phyloP scores from a whole-genome alignment of 2,888 invertebrate genomes.

The Xestia ashworthii region DNA sequence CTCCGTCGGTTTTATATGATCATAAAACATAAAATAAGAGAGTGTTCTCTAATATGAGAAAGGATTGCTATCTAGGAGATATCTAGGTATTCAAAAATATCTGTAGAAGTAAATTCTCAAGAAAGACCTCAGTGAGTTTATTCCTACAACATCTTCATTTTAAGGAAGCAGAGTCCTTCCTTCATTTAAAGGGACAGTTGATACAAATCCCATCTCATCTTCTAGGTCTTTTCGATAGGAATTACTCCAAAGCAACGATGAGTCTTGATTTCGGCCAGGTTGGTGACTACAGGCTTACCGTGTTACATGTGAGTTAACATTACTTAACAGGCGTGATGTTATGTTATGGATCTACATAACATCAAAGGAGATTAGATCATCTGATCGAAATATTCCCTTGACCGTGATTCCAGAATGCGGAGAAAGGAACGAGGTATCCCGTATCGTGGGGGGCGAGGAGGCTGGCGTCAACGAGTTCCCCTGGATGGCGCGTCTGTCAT shows the following conservation, averaged over 20 bases:
- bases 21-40: neutral
- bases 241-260: no score
- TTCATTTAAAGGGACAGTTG: neutral
- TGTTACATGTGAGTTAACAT: neutral
- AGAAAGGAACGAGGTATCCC: constrained; percentile 94
- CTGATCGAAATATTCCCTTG: neutral
- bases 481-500: constrained; percentile 96
- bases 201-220: neutral
- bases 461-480: constrained; percentile 95
- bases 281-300: neutral
- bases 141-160: neutral
- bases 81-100: neutral
- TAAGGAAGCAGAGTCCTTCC: neutral
- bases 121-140: no score
- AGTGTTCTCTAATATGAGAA: constrained; percentile 13
- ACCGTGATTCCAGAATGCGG: constrained; percentile 93
- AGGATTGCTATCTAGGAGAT: neutral
- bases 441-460: constrained; percentile 95
- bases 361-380: neutral
- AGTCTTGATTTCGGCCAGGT: neutral
- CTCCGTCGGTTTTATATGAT: constrained; percentile 18
- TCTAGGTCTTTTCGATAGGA: neutral
- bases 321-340: neutral
- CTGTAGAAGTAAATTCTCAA: no score
- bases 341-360: neutral